phyloP scores from a whole-genome alignment of 2,888 invertebrate species.

The Drosophila ustulata region DNA sequence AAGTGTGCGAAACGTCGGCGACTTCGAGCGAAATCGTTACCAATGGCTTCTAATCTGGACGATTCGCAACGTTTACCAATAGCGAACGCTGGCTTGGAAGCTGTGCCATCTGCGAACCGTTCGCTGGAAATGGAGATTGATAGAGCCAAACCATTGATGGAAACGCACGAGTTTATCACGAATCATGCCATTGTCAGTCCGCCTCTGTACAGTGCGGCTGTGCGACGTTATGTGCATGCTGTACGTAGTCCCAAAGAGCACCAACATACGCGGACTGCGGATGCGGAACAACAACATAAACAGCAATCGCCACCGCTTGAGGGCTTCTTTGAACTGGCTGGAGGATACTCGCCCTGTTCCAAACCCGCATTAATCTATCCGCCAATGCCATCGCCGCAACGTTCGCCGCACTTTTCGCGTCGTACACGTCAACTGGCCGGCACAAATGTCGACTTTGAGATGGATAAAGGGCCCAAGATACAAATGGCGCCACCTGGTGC shows the following conservation, averaged over 20 bases:
- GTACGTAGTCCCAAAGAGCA: conserved; percentile 11
- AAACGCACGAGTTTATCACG: conserved; percentile 29
- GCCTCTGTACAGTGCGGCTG: conserved; percentile 34
- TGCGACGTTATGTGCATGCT: conserved; percentile 30
- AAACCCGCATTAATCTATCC: conserved; percentile 48
- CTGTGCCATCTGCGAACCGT: background rate
- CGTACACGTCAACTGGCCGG: conserved; percentile 46
- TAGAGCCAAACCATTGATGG: background rate
- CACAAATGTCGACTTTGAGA: background rate
- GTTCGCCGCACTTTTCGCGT: conserved; percentile 41
- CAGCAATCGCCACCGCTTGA: conserved; percentile 9
- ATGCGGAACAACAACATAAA: background rate
- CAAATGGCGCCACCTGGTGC: conserved; percentile 39
- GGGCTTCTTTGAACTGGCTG: conserved; percentile 13
- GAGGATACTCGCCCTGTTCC: conserved; percentile 12
- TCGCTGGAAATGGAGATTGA: background rate
- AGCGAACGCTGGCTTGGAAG: background rate
- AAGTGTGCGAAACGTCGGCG: conserved; percentile 10
- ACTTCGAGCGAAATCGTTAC: conserved; percentile 52
- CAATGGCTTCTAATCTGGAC: background rate
- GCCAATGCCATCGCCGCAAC: conserved; percentile 29
- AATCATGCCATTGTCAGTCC: conserved; percentile 25
- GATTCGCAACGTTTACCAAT: background rate
- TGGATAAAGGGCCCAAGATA: background rate
- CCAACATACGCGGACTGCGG: background rate